Evolutionary conservation across 2,113 vertebrate genomes (phyloP).

Genomic region (Megalops atlanticus): DNA sequence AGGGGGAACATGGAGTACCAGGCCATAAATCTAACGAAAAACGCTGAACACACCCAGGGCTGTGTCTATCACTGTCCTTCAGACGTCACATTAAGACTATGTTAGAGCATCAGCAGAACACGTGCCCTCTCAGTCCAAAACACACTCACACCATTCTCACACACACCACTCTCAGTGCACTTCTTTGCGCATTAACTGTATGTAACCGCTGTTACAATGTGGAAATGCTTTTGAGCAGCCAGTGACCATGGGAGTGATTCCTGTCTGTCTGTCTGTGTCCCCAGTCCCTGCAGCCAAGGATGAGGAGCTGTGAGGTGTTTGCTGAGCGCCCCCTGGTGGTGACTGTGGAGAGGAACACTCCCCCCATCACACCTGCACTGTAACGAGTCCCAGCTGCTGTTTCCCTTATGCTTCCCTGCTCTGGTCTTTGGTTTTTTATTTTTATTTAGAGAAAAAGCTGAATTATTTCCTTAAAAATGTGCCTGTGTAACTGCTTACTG

Average conservation of each 20-base stretch:
- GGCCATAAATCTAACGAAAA: too few relatives aligned
- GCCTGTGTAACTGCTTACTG: not conserved
- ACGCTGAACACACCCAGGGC: too few relatives aligned
- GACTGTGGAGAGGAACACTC: constrained; percentile 1
- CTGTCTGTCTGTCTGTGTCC: constrained; percentile 3
- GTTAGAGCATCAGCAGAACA: too few relatives aligned
- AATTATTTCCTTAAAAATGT: too few relatives aligned
- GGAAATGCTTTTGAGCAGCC: not conserved
- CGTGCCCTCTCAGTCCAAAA: too few relatives aligned
- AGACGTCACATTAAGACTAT: too few relatives aligned
- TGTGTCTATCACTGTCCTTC: too few relatives aligned
- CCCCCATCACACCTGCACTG: not conserved
- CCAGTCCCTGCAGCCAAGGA: constrained; percentile 55
- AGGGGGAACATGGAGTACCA: too few relatives aligned
- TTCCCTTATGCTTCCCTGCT: not conserved
- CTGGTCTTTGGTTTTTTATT: not conserved
- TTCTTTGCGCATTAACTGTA: too few relatives aligned
- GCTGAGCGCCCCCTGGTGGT: not conserved
- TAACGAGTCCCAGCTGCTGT: not conserved
- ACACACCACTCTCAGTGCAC: too few relatives aligned
- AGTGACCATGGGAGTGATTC: not conserved
- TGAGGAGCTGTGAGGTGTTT: constrained; percentile 52
- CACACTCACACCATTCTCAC: too few relatives aligned
- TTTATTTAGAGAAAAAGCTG: not conserved
- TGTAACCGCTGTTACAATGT: not conserved